These are phyloP conservation scores for Grapholita molesta DNA, from an alignment of 1,140 invertebrate genomes.

Conservation along the genomic window DNA sequence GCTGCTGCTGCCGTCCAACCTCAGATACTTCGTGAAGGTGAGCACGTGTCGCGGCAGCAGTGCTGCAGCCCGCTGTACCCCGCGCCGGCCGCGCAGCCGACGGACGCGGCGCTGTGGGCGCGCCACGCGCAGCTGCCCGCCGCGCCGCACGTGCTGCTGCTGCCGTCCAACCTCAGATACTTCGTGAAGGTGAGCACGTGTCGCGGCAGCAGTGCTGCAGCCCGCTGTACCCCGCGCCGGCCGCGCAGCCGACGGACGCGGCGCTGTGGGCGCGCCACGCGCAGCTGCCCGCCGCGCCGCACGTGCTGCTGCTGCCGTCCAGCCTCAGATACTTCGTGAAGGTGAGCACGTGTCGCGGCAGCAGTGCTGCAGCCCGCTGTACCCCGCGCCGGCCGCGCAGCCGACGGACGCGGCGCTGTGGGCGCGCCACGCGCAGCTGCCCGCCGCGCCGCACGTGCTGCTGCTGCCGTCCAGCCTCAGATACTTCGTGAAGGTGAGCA, in stretches of 20 bases:
- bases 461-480: slow-evolving; percentile 91
- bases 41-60: slow-evolving; percentile 87
- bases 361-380: slow-evolving; percentile 89
- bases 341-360: slow-evolving; percentile 89
- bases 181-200: too few relatives aligned
- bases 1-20: slow-evolving; percentile 90
- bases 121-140: slow-evolving; percentile 82
- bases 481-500: slow-evolving; percentile 90
- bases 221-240: slow-evolving; percentile 87
- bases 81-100: slow-evolving; percentile 80
- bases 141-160: slow-evolving; percentile 89
- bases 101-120: slow-evolving; percentile 85
- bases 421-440: slow-evolving; percentile 82
- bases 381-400: slow-evolving; percentile 83
- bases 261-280: slow-evolving; percentile 83
- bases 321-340: slow-evolving; percentile 91
- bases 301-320: slow-evolving; percentile 91
- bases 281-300: slow-evolving; percentile 84
- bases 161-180: slow-evolving; percentile 90
- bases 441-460: slow-evolving; percentile 88
- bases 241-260: slow-evolving; percentile 84
- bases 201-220: slow-evolving; percentile 89
- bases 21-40: slow-evolving; percentile 92
- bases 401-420: slow-evolving; percentile 85
- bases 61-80: slow-evolving; percentile 91